Conservation (phyloP, 30 jellyfish, hydroid and myxozoan species). For the Pelagia noctiluca region DNA sequence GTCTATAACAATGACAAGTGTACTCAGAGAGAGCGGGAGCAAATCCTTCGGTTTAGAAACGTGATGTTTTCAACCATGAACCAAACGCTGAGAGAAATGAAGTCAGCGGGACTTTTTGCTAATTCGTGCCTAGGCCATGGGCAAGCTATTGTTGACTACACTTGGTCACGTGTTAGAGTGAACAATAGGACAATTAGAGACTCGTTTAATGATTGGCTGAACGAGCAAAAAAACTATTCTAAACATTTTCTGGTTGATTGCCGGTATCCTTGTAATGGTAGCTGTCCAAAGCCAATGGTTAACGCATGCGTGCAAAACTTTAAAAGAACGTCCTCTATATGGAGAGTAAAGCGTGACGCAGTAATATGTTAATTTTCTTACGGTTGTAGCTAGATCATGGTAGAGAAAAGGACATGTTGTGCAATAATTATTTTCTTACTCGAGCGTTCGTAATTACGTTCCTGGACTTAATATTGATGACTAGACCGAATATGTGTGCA, state of each 20-base stretch:
- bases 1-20: conserved; percentile 81
- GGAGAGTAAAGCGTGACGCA: conserved; percentile 76
- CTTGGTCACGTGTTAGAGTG: conserved; percentile 90
- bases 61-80: conserved; percentile 61
- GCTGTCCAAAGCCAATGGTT: conserved; percentile 92
- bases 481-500: too few relatives aligned
- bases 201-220: conserved; percentile 79
- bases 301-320: conserved; percentile 80
- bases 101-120: conserved; percentile 84
- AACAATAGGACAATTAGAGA: conserved; percentile 69
- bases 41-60: conserved; percentile 76
- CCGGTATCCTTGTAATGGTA: conserved; percentile 92
- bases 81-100: conserved; percentile 30
- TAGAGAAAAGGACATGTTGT: too few relatives aligned
- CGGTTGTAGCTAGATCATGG: too few relatives aligned
- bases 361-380: conserved; percentile 71
- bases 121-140: conserved; percentile 98
- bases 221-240: conserved; percentile 32
- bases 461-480: too few relatives aligned
- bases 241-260: conserved; percentile 78
- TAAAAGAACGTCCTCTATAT: conserved; percentile 61
- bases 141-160: conserved; percentile 91
- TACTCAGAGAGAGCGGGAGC: conserved; percentile 65
- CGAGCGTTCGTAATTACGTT: too few relatives aligned
- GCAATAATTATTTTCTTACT: too few relatives aligned